Evolutionary conservation across 35 echinoderm and acorn worm species (phyloP), one percentile per base, ranked within the genome.

Genomic region (Ophiothrix spiculata): DNA sequence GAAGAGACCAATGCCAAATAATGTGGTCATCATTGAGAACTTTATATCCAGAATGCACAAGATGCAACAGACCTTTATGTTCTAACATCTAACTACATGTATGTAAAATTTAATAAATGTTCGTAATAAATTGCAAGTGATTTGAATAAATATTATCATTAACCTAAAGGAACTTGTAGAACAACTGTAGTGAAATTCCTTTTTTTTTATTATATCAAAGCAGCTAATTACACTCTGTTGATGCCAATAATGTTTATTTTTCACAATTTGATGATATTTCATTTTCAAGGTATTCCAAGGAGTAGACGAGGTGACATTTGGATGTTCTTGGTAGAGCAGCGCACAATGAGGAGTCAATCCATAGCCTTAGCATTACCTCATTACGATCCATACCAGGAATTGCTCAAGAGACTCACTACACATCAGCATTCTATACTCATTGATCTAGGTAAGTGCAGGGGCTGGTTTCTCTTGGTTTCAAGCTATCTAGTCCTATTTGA

Each of bases 341-440:
- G 90, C 32, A 81, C 74, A 40, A 40, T 84, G 35, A 84, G 25
- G n/a, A 56, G 39, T 39, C 74, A 1, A 31, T 76, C 35, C 16
- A 75, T 35, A n/a, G 83, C 40, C 32, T 41, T 74, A 28, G 39
- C 45, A 31, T 46, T 90, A 16, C 94, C 90, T 12, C 64, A 92
- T 1, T 76, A 88, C 79, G 87, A 93, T 41, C 79, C 82, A 12
- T 97, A 97, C 63, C n/a, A 45, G 56, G 94, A 97, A 42, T 91
- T 97, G 16, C 86, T 99, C 36, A 99, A 94, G 76, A 85, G 92
- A 35, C 86, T 99, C 19, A 99, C 96, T 4, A 94, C 92, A 35
- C 96, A 99, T 41, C 91, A 94, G 73, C 96, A 99, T 94, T 92
- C 96, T 41, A 99, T 99, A 32, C 96, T 99, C 34, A 94, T 99